phyloP scores from a whole-genome alignment of 1,140 invertebrate genomes.

The Tetranychus cinnabarinus region DNA sequence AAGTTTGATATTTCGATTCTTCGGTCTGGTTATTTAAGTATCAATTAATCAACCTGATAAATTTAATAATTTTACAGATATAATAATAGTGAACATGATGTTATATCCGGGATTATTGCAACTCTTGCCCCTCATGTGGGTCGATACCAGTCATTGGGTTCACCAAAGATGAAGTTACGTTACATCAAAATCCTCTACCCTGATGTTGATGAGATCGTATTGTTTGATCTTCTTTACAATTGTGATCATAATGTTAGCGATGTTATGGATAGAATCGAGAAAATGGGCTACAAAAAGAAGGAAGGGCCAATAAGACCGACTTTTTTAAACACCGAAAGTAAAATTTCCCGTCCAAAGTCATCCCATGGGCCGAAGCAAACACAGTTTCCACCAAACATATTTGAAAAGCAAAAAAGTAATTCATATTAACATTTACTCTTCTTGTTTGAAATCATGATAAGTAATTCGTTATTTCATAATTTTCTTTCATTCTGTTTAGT shows the following conservation, averaged over 20 bases:
- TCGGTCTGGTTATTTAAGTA: no score
- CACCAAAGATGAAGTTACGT: slow-evolving; percentile 74
- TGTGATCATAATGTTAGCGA: slow-evolving; percentile 68
- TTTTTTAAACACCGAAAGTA: neutral
- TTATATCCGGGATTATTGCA: slow-evolving; percentile 12
- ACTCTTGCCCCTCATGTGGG: neutral
- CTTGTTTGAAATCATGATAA: slow-evolving; percentile 21
- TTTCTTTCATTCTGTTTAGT: no score
- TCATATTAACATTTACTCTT: neutral
- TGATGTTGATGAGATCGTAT: slow-evolving; percentile 64
- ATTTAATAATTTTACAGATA: slow-evolving; percentile 6
- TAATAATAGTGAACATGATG: slow-evolving; percentile 15
- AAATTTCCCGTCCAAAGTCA: slow-evolving; percentile 11
- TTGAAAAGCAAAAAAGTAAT: slow-evolving; percentile 48
- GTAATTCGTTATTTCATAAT: no score
- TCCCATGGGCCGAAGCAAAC: slow-evolving; percentile 20
- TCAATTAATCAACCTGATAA: neutral
- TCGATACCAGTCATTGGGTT: slow-evolving; percentile 24
- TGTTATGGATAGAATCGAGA: slow-evolving; percentile 46
- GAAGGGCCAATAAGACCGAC: neutral
- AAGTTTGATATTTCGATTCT: no score
- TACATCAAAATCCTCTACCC: slow-evolving; percentile 74
- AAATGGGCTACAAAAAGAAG: slow-evolving; percentile 50
- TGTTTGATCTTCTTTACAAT: slow-evolving; percentile 50
- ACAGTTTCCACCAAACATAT: slow-evolving; percentile 27